A percentile compares a stretch with the other conserved stretches of the same genome.
Conservation (phyloP, 2,113 vertebrate species). For the Sitta europaea region DNA sequence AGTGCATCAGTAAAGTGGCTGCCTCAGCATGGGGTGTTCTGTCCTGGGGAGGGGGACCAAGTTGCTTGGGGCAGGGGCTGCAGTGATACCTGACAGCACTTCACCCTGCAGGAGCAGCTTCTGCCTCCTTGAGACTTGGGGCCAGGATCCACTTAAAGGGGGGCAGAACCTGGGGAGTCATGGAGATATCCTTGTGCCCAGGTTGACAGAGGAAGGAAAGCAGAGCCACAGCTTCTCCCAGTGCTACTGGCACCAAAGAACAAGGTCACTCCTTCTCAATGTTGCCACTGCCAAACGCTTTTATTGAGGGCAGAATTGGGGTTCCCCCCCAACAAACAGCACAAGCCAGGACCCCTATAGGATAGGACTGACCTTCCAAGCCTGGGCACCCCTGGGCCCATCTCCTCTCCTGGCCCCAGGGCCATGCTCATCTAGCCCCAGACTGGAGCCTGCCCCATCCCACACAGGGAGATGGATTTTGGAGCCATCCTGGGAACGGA, state of each 20-base stretch:
- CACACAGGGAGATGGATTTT: accelerated
- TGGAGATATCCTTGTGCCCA: accelerated
- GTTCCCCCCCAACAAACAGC: too few species aligned
- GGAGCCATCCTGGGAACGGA: neutral
- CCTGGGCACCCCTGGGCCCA: accelerated
- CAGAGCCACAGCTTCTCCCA: neutral
- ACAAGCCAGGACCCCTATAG: accelerated
- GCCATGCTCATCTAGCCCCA: accelerated
- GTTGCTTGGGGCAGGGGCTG: accelerated
- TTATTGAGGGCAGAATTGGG: neutral
- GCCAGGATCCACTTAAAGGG: accelerated
- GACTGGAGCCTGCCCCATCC: neutral
- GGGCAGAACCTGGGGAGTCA: neutral
- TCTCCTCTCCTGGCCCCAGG: neutral
- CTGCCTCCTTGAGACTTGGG: accelerated
- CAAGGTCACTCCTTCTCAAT: accelerated
- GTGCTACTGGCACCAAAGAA: accelerated
- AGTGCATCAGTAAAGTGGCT: constrained; percentile 4
- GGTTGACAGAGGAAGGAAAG: neutral
- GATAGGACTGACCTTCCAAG: neutral
- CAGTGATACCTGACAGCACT: accelerated
- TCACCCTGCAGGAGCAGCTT: accelerated
- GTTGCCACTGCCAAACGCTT: neutral
- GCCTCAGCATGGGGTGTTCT: neutral
- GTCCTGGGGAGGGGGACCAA: neutral